Evolutionary conservation across 2,797 vertebrate species (phyloP).

Genomic region (Mormyrops attenuatus): DNA sequence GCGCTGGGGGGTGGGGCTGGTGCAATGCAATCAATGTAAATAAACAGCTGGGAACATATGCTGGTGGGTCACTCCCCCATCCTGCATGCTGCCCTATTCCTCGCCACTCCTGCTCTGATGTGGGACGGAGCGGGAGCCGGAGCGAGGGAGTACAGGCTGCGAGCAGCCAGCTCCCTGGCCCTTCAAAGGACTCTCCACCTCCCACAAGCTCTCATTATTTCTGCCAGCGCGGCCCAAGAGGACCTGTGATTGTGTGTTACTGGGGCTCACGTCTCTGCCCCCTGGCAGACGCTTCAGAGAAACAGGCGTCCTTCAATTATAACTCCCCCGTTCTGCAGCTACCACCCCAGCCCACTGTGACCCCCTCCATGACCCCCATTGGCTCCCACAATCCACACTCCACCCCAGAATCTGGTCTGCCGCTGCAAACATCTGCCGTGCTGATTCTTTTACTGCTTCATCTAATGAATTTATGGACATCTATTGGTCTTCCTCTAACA

Average conservation of each 20-base stretch:
- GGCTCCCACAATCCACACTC: slow-evolving; percentile 53
- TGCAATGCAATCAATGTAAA: slow-evolving; percentile 62
- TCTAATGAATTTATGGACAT: slow-evolving; percentile 68
- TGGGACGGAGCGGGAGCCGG: slow-evolving; percentile 59
- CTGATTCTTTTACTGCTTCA: slow-evolving; percentile 46
- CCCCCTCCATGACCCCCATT: slow-evolving; percentile 38
- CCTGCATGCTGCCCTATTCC: background rate
- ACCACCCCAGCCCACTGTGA: slow-evolving; percentile 56
- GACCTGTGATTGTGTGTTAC: slow-evolving; percentile 73
- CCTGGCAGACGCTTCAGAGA: slow-evolving; percentile 73
- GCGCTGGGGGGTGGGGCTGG: slow-evolving; percentile 37
- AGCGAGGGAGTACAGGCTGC: background rate
- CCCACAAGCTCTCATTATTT: slow-evolving; percentile 73
- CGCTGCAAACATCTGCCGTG: slow-evolving; percentile 71
- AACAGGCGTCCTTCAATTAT: slow-evolving; percentile 69
- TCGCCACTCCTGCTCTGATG: slow-evolving; percentile 63
- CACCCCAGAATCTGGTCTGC: slow-evolving; percentile 72
- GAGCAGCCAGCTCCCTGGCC: slow-evolving; percentile 51
- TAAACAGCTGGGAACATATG: slow-evolving; percentile 72
- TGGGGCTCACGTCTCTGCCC: slow-evolving; percentile 56
- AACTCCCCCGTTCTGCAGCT: slow-evolving; percentile 46
- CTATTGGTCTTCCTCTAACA: slow-evolving; percentile 54
- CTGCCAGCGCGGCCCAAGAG: slow-evolving; percentile 69
- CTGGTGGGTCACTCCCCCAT: slow-evolving; percentile 60
- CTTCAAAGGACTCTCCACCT: slow-evolving; percentile 70